phyloP scores from a whole-genome alignment of 2,797 vertebrate genomes.

The Emydoidea blandingii region DNA sequence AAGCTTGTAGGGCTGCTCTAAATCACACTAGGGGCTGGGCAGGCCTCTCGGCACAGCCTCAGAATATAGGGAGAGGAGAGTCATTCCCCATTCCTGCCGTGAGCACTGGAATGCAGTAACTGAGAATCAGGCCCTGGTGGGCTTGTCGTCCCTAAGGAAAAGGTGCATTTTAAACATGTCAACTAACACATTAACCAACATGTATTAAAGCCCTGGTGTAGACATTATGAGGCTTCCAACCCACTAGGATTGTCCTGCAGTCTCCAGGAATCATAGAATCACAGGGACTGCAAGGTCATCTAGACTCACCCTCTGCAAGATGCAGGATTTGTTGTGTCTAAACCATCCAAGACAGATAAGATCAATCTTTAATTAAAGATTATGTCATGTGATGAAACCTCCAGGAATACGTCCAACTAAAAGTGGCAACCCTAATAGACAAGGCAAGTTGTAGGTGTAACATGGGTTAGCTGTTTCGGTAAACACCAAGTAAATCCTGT shows the following conservation, averaged over 20 bases:
- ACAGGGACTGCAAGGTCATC: no score
- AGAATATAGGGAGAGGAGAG: not conserved
- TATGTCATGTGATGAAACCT: no score
- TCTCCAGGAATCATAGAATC: no score
- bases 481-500: not conserved
- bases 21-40: not conserved
- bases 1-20: not conserved
- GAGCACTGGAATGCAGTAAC: fast-evolving
- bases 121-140: fast-evolving
- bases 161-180: not conserved
- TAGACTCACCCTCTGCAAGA: no score
- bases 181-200: not conserved
- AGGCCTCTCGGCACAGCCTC: no score
- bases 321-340: no score
- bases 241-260: no score
- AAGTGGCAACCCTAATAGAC: not conserved
- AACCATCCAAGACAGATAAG: no score
- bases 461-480: not conserved
- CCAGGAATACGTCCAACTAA: no score
- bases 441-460: not conserved
- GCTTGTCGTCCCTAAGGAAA: not conserved
- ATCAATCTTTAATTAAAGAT: no score
- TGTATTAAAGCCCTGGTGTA: fast-evolving
- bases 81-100: fast-evolving
- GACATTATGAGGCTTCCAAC: no score